Evolutionary conservation across 2,113 vertebrate genomes (phyloP), one percentile per base, ranked within the genome.

Genomic region (Entomyzon cyanotis): DNA sequence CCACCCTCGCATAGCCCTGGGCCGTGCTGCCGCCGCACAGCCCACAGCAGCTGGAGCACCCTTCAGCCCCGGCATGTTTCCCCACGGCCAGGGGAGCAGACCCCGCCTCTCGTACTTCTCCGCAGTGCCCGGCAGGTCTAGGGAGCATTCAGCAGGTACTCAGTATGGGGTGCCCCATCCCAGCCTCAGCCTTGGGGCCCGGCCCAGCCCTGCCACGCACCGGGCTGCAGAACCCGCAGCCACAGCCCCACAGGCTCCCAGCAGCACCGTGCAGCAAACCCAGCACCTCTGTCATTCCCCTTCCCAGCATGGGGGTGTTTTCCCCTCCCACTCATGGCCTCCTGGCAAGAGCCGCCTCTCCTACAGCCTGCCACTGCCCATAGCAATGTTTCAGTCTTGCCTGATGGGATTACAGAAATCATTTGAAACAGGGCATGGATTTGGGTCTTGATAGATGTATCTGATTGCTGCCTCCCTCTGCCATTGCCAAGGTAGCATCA

Each of bases 401-500:
- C 86, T 89, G 89, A 89, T 67, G 73, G 79, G 83, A 94, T 95
- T 94, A 96, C 64, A 90, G 68, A 83, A 90, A 92, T 74, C 6
- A 84, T 74, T 86, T 46, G 33, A 93, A 95, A 65, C 59, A 50
- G 83, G 44, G n/a, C 53, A 86, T 22, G 76, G 79, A 90, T 90
- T 74, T 90, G 70, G 75, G 55, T 92, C 83, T 67, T 73, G 50
- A 75, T 74, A 55, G 63, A 65, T 79, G 15, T 12, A 37, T 69
- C 85, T 86, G 59, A 33, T 85, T 83, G 84, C 70, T 55, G 55
- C 23, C 12, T 88, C 47, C 75, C 84, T 50, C 79, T 83, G 73
- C 37, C 69, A 67, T 12, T 46, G 64, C 76, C 81, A 77, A 49
- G 42, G 42, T 67, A 90, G 82, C 24, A 11, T 52, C 67, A 42